Conservation (phyloP, 2,888 invertebrate genomes). For the Cryptus armator region DNA sequence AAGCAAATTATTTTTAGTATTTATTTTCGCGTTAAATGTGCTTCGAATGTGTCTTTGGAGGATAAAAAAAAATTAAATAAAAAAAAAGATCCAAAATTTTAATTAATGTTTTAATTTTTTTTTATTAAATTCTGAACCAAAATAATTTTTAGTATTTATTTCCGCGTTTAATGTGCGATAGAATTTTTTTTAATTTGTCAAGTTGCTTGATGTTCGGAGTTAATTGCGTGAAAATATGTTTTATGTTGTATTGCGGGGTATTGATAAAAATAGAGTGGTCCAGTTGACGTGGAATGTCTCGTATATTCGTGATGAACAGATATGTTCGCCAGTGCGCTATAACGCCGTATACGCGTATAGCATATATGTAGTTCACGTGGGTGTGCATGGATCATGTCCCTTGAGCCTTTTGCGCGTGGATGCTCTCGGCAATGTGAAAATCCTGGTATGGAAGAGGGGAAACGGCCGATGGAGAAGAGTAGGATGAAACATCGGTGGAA, state of each 20-base stretch:
- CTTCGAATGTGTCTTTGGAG: too few species aligned
- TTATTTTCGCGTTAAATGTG: too few species aligned
- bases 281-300: constrained; percentile 5
- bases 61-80: too few species aligned
- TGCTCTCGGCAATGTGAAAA: constrained; percentile 3
- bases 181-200: neutral
- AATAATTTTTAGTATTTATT: too few species aligned
- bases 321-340: neutral
- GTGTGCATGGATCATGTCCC: neutral
- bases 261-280: neutral
- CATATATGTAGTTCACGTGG: neutral
- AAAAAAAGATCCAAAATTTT: too few species aligned
- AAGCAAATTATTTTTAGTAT: too few species aligned
- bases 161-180: too few species aligned
- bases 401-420: neutral
- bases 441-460: neutral
- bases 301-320: neutral
- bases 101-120: too few species aligned
- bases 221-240: neutral
- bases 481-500: neutral
- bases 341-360: neutral
- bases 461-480: neutral
- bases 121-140: too few species aligned
- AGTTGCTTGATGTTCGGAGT: neutral
- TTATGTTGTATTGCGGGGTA: neutral